Conservation (phyloP, 2,113 vertebrate species). For the Petrocephalus microphthalmus region DNA sequence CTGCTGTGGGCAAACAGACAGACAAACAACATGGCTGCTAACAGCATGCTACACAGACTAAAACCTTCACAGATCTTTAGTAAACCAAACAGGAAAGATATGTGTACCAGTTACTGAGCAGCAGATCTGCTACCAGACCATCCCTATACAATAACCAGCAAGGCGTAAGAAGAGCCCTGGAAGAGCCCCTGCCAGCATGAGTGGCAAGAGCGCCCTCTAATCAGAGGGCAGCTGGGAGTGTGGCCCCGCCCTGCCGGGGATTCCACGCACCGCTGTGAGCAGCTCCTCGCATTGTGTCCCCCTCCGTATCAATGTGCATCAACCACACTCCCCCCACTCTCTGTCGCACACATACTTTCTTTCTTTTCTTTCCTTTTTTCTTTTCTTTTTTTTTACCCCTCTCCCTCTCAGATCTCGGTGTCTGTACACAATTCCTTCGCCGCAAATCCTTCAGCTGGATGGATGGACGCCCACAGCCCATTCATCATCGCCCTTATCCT, state of each 20-base stretch:
- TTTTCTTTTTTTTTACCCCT: conserved; percentile 20
- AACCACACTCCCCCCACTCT: conserved; percentile 28
- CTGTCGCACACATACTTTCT: neutral
- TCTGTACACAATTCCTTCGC: conserved; percentile 62
- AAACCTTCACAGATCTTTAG: neutral
- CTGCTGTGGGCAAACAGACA: neutral
- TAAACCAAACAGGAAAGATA: neutral
- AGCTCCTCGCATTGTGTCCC: conserved; percentile 31
- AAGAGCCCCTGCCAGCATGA: neutral
- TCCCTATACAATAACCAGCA: neutral
- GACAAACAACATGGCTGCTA: neutral
- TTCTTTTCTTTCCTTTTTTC: neutral
- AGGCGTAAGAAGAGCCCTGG: neutral
- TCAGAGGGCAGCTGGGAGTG: neutral
- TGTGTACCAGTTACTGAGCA: neutral
- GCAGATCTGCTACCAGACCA: no score
- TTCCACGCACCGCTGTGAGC: conserved; percentile 26
- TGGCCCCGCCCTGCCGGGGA: conserved; percentile 11
- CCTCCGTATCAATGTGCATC: conserved; percentile 37
- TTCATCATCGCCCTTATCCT: conserved; percentile 69
- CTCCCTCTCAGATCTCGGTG: conserved; percentile 52
- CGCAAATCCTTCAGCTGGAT: conserved; percentile 67
- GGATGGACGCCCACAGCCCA: conserved; percentile 63
- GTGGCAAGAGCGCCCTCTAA: neutral
- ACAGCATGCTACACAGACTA: neutral